These are phyloP conservation scores for Graptemys geographica DNA, from an alignment of 2,797 vertebrate genomes.

Conservation along the genomic window DNA sequence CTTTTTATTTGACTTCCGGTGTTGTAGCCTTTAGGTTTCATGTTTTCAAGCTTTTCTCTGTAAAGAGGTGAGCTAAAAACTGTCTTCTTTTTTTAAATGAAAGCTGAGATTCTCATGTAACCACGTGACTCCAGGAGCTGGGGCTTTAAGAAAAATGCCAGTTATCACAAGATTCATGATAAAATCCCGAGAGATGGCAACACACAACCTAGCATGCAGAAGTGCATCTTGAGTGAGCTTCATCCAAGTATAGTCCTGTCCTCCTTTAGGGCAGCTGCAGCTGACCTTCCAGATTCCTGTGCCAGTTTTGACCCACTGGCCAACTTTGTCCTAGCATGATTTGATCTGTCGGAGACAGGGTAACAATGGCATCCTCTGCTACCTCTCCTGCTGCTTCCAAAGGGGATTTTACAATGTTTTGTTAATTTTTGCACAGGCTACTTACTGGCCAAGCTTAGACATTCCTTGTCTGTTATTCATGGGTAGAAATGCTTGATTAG, in stretches of 20 bases:
- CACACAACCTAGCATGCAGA: not conserved
- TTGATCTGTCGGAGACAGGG: conserved; percentile 41
- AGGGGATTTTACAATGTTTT: conserved; percentile 38
- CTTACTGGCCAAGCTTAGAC: not conserved
- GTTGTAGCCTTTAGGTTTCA: not conserved
- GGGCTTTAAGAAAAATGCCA: not conserved
- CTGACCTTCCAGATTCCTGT: not conserved
- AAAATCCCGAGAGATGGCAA: not conserved
- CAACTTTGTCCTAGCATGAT: not conserved
- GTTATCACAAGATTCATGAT: not conserved
- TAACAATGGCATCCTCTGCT: not conserved
- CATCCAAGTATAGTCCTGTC: not conserved
- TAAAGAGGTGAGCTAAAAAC: not conserved
- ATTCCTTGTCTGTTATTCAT: conserved; percentile 60
- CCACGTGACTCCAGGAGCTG: not conserved
- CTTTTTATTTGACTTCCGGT: not conserved
- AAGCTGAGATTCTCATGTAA: not conserved
- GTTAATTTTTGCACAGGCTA: conserved; percentile 59
- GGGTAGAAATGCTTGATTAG: conserved; percentile 64
- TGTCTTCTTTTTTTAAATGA: not conserved
- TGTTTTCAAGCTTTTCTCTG: not conserved
- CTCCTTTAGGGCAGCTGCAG: not conserved
- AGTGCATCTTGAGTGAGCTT: not conserved
- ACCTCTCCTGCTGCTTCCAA: conserved; percentile 40
- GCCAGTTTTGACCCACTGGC: not conserved